Conservation (phyloP, 2,888 invertebrate species). For the Sinotaia quadrata region DNA sequence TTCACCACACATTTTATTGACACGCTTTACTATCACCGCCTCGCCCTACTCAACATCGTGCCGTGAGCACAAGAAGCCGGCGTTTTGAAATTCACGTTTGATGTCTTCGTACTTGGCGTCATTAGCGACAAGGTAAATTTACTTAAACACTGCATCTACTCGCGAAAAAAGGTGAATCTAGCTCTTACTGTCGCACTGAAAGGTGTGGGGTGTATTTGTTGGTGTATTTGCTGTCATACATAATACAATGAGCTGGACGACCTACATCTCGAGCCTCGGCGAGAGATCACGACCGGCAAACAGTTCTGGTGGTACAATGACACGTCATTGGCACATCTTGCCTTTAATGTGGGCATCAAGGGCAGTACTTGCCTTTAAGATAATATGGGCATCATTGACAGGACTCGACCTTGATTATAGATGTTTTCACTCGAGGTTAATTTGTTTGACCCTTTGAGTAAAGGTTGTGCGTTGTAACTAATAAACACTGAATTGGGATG, state of each 20-base stretch:
- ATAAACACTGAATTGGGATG: too few species aligned
- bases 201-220: slow-evolving; percentile 7
- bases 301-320: too few species aligned
- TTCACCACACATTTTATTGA: too few species aligned
- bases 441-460: slow-evolving; percentile 5
- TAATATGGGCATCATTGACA: slow-evolving; percentile 6
- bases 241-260: slow-evolving; percentile 1
- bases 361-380: too few species aligned
- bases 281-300: slow-evolving; percentile 18
- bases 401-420: slow-evolving; percentile 11
- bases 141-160: slow-evolving; percentile 14
- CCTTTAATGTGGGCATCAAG: too few species aligned
- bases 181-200: slow-evolving; percentile 15
- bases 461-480: too few species aligned
- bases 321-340: too few species aligned
- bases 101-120: not conserved
- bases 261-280: not conserved
- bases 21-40: not conserved
- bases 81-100: not conserved
- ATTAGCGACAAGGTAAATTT: slow-evolving; percentile 21
- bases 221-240: slow-evolving; percentile 15
- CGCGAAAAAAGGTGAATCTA: slow-evolving; percentile 15
- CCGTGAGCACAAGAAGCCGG: not conserved
- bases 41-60: not conserved
- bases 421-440: slow-evolving; percentile 11